These are phyloP conservation scores for Glareola pratincola DNA, from an alignment of 2,113 vertebrate species.

Conservation along the genomic window DNA sequence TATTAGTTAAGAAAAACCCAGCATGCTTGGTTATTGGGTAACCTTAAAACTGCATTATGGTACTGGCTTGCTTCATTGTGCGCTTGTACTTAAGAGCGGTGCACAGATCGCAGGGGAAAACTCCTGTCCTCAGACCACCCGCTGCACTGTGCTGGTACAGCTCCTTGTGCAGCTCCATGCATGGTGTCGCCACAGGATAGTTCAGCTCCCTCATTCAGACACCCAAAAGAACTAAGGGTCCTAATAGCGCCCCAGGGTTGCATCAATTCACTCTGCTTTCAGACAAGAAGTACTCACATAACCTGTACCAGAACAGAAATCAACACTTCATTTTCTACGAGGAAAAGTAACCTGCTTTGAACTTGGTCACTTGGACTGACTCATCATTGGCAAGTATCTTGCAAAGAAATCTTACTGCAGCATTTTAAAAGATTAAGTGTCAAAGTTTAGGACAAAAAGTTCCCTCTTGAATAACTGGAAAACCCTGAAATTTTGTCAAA, in stretches of 20 bases:
- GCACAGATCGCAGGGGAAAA: fast-evolving
- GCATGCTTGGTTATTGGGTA: background rate
- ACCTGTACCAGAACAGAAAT: background rate
- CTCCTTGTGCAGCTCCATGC: background rate
- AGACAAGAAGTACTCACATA: background rate
- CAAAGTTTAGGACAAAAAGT: background rate
- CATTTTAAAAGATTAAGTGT: background rate
- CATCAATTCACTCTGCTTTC: background rate
- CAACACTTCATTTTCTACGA: background rate
- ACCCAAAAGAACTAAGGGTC: background rate
- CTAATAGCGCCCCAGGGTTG: background rate
- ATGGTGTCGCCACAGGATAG: fast-evolving
- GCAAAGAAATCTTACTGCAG: background rate
- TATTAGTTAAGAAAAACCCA: background rate
- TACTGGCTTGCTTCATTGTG: background rate
- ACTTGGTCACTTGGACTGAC: background rate
- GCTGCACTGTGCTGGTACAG: background rate
- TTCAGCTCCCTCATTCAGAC: background rate
- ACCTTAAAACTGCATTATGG: background rate
- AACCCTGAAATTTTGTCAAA: background rate
- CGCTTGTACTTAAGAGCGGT: background rate
- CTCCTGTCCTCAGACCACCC: background rate
- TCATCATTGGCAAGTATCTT: background rate
- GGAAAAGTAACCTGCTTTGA: background rate
- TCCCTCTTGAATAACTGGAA: background rate